Evolutionary conservation across 2,797 vertebrate species (phyloP), one percentile per base, ranked within the genome.

Genomic region (Champsocephalus esox): DNA sequence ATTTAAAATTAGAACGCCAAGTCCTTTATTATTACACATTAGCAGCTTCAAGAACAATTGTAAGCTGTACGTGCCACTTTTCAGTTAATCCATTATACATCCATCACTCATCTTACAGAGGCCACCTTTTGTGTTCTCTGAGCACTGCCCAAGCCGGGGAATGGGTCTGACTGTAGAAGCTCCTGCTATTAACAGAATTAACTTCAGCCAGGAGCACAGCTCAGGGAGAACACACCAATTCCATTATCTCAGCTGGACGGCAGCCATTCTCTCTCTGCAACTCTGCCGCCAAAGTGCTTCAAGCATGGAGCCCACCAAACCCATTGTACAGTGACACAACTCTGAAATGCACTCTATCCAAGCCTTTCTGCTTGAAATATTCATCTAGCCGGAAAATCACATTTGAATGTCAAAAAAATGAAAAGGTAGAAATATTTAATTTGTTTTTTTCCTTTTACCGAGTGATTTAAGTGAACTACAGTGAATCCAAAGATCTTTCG

Each of bases 241-340:
- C 95, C 95, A 95, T 95, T 95, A 95, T 95, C 94, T 92, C 93
- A 90, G 93, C 92, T 95, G 95, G 95, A 94, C 90, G 66, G 79
- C 80, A 80, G 92, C 92, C 93, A 93, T 92, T 92, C 89, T 91
- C 81, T 81, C 87, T 75, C 89, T 68, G 79, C 83, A 73, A 77
- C 85, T 85, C 88, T 72, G 86, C 82, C 90, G 87, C 87, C 89
- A 92, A 92, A 94, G 93, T 94, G 92, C 91, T 94, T 66, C 60
- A 79, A 92, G 90, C 84, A 70, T 81, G 84, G 66, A 88, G 77
- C 85, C 86, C 77, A 68, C 79, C 86, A 75, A 88, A 83, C 81
- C 87, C 80, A 74, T 89, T 82, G 89, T 86, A 92, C 77, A 73
- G 85, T 85, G 75, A 85, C 85, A 88, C 91, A 90, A 92, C 92